phyloP scores from a whole-genome alignment of 2,888 invertebrate genomes.

The Parascotia fuliginaria region DNA sequence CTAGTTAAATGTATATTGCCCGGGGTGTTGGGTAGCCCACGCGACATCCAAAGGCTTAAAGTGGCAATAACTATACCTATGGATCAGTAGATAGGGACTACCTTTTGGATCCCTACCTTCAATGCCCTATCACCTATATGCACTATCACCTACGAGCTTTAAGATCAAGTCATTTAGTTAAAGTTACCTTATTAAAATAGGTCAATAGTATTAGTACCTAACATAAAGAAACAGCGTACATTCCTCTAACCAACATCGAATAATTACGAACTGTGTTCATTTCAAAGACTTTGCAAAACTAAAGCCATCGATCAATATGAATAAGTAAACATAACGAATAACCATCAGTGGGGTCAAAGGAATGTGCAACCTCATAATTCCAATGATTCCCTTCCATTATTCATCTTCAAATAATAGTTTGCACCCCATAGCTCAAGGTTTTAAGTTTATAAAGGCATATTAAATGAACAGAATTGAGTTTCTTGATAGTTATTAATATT shows the following conservation, averaged over 20 bases:
- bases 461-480: conserved; percentile 36
- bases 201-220: too few relatives aligned
- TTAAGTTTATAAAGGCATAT: conserved; percentile 54
- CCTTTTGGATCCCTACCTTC: too few relatives aligned
- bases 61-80: too few relatives aligned
- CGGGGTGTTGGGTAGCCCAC: too few relatives aligned
- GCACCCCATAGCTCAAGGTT: conserved; percentile 79
- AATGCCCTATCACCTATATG: too few relatives aligned
- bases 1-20: too few relatives aligned
- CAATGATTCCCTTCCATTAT: conserved; percentile 76
- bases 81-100: too few relatives aligned
- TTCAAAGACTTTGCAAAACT: conserved; percentile 41
- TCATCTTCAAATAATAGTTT: conserved; percentile 83
- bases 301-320: conserved; percentile 36
- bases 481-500: conserved; percentile 31
- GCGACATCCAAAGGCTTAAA: too few relatives aligned
- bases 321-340: conserved; percentile 51
- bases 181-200: too few relatives aligned
- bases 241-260: neutral
- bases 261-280: conserved; percentile 19
- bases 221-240: too few relatives aligned
- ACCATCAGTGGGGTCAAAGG: conserved; percentile 63
- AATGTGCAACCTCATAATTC: conserved; percentile 81
- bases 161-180: too few relatives aligned
- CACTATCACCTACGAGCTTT: too few relatives aligned